A percentile compares a stretch with the other conserved stretches of the same genome.
phyloP scores from a whole-genome alignment of 2,797 vertebrate species.

The Muraenolepis orangiensis region DNA sequence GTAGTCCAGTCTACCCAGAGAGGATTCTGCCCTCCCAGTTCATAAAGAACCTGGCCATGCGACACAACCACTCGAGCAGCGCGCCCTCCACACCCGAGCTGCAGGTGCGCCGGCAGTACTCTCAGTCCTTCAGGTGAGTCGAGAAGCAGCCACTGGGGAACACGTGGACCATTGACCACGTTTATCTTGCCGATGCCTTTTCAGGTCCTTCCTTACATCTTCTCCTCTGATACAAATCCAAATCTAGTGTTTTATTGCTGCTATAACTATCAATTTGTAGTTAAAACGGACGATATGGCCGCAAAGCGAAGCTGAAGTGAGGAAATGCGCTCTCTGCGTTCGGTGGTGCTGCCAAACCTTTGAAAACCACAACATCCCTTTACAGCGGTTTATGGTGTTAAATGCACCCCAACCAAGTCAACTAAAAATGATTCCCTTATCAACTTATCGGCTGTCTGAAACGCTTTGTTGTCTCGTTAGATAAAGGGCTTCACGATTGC shows the following conservation, averaged over 20 bases:
- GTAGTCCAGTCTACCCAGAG: conserved; percentile 71
- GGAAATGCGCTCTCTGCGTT: too few species aligned
- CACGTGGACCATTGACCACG: neutral
- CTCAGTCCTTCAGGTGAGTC: conserved; percentile 80
- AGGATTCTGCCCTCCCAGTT: conserved; percentile 66
- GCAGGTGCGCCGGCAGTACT: conserved; percentile 74
- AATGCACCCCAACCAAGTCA: neutral
- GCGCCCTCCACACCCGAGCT: conserved; percentile 83
- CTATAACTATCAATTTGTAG: too few species aligned
- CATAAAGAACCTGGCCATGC: conserved; percentile 64
- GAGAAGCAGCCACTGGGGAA: neutral
- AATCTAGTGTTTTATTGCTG: too few species aligned
- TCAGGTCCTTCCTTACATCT: neutral
- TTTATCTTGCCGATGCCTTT: neutral
- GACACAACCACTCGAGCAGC: conserved; percentile 73
- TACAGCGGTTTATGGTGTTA: too few species aligned
- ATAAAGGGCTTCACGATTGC: neutral
- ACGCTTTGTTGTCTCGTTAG: neutral
- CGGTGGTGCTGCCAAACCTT: too few species aligned
- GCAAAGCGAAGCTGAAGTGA: too few species aligned
- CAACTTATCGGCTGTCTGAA: neutral
- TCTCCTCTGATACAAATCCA: too few species aligned
- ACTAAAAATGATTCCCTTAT: too few species aligned
- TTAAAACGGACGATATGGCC: too few species aligned
- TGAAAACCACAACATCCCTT: too few species aligned